Evolutionary conservation across 2,888 invertebrate species (phyloP), one percentile per base, ranked within the genome.

Genomic region (Atherix ibis): DNA sequence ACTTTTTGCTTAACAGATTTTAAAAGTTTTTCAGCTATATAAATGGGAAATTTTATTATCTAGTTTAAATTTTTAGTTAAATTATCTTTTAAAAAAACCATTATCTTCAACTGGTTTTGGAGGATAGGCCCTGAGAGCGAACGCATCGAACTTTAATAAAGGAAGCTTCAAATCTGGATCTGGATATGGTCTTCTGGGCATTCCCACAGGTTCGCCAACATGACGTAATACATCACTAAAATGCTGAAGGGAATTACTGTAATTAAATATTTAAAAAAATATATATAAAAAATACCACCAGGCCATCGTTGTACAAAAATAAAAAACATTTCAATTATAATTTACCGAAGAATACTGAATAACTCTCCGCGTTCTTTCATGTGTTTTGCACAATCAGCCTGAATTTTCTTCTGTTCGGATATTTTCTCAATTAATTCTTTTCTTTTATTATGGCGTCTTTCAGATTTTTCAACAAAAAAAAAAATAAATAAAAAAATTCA

Each of bases 71-170:
- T 13, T 5, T n/a, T 22, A 12, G 8, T 31, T 14, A 13, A 4
- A 2, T 8, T 10, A 22, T 10, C 10, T 32, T 27, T 26, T 4
- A 4, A 14, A 19, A 29, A 4, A 9, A 58, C 58, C 43, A 35
- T 54, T 51, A 31, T 51, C 51, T 37, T 58, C 57, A 35, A 47
- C 52, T 3, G 46, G 39, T 33, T 49, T 48, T 5, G 59, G 60
- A 1, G 59, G 48, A 27, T 43, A 48, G n/a, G 52, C 49, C 12
- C 47, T 47, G 46, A 51, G 48, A 13, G 46, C 48, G 1, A 52
- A 43, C 46, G 51, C 49, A 34, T 56, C 53, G 25, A 58, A 60
- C 31, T 52, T 56, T 2, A 60, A 40, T 4, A 60, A 39, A 3
- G 59, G 59, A 22, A 61, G 38, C 35, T 52, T 52, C 10, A 60